Conservation (phyloP, 2,797 vertebrate genomes). For the Ispidina picta region DNA sequence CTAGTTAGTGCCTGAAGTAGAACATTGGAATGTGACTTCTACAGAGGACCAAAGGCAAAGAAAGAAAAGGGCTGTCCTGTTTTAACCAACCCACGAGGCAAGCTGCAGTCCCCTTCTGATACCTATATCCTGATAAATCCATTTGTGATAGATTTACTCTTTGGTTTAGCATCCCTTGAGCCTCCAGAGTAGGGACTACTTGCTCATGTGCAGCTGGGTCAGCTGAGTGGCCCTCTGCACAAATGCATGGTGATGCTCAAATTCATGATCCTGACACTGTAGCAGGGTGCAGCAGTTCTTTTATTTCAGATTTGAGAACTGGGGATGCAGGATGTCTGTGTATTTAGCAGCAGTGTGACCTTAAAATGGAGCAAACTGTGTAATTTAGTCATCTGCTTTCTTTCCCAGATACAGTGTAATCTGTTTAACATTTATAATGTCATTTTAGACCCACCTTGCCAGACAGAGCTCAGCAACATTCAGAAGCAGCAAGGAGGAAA, state of each 20-base stretch:
- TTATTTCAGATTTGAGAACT: neutral
- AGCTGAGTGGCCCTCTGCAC: neutral
- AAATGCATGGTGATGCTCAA: neutral
- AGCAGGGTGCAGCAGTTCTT: neutral
- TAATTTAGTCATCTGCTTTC: neutral
- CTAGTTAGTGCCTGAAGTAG: neutral
- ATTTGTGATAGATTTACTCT: neutral
- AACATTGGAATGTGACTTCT: neutral
- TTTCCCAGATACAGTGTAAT: neutral
- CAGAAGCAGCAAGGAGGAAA: slow-evolving; percentile 78
- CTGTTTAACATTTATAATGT: slow-evolving; percentile 46
- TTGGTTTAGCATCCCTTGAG: neutral
- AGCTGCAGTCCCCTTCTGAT: neutral
- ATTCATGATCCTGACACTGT: neutral
- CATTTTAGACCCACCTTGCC: slow-evolving; percentile 83
- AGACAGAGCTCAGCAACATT: slow-evolving; percentile 79
- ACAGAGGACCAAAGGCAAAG: neutral
- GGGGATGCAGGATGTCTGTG: neutral
- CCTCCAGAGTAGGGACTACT: neutral
- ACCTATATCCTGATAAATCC: neutral
- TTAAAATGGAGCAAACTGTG: neutral
- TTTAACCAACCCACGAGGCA: neutral
- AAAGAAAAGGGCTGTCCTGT: neutral
- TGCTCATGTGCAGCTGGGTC: neutral
- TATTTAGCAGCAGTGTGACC: neutral